phyloP scores from a whole-genome alignment of 1,140 invertebrate genomes.

The Drosophila willistoni region DNA sequence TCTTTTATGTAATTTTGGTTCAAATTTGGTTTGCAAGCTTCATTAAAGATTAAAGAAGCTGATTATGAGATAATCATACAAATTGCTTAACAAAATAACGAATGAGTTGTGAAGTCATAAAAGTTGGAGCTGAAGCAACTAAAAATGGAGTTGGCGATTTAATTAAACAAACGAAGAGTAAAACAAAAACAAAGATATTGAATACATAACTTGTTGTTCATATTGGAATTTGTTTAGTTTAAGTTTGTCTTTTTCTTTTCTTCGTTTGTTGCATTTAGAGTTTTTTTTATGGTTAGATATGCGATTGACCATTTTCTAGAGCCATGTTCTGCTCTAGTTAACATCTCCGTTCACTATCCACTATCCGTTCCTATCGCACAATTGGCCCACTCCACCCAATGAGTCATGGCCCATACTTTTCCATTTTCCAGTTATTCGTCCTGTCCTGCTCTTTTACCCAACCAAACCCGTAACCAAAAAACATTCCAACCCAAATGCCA shows the following conservation, averaged over 20 bases:
- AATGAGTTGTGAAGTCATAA: conserved; percentile 15
- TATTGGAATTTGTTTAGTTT: too few relatives aligned
- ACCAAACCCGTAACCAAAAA: conserved; percentile 42
- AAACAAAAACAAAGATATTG: too few relatives aligned
- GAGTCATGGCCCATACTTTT: conserved; percentile 17
- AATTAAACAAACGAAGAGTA: not conserved
- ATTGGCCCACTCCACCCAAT: not conserved
- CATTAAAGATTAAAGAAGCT: conserved; percentile 68
- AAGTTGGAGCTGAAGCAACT: not conserved
- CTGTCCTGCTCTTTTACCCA: conserved; percentile 10
- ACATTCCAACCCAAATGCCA: conserved; percentile 67
- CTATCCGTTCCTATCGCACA: not conserved
- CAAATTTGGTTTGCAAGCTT: conserved; percentile 66
- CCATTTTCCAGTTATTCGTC: conserved; percentile 38
- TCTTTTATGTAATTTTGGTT: conserved; percentile 59
- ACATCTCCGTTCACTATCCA: not conserved
- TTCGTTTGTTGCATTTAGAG: too few relatives aligned
- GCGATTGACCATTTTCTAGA: not conserved
- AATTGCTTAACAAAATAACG: conserved; percentile 60
- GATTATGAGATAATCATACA: conserved; percentile 74
- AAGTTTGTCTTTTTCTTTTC: too few relatives aligned
- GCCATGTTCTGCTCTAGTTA: not conserved
- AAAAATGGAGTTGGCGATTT: conserved; percentile 23
- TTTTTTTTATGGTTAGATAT: not conserved
- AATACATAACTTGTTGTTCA: too few relatives aligned